These are phyloP conservation scores for Cyanoramphus novaezelandiae DNA, from an alignment of 2,113 vertebrate genomes.

Conservation along the genomic window DNA sequence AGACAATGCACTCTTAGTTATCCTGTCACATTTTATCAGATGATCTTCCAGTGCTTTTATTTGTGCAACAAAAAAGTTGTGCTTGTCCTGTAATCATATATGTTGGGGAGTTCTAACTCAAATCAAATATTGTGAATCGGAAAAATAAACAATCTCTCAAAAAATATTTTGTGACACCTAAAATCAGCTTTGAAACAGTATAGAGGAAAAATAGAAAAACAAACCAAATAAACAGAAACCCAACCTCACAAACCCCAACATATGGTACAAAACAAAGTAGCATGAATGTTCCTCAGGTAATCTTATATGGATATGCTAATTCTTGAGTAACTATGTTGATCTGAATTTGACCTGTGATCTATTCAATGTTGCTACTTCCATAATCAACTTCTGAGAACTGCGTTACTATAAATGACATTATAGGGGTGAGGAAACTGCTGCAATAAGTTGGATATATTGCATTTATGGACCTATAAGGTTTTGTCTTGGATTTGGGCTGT, in stretches of 20 bases:
- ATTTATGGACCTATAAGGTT: not conserved
- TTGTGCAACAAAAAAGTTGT: not conserved
- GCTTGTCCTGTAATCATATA: not conserved
- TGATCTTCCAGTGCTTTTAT: not conserved
- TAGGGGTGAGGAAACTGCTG: not conserved
- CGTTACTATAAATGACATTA: not conserved
- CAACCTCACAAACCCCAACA: fast-evolving
- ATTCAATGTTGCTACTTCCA: not conserved
- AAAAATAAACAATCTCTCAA: not conserved
- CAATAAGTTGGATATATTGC: not conserved
- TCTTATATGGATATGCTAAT: not conserved
- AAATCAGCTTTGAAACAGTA: not conserved
- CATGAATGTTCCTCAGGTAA: not conserved
- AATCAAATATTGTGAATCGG: not conserved
- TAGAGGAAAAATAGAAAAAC: not conserved
- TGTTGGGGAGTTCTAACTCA: not conserved
- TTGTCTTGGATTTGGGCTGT: not conserved
- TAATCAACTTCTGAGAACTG: not conserved
- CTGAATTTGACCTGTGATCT: not conserved
- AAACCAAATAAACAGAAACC: not conserved
- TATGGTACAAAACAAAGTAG: not conserved
- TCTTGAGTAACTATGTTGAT: not conserved
- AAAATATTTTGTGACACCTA: not conserved
- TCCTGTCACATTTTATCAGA: not conserved
- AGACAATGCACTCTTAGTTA: not conserved